Percentiles rank a stretch among this genome's conserved stretches.
Evolutionary conservation across 2,113 vertebrate species (phyloP).

Genomic region (Deroptyus accipitrinus): DNA sequence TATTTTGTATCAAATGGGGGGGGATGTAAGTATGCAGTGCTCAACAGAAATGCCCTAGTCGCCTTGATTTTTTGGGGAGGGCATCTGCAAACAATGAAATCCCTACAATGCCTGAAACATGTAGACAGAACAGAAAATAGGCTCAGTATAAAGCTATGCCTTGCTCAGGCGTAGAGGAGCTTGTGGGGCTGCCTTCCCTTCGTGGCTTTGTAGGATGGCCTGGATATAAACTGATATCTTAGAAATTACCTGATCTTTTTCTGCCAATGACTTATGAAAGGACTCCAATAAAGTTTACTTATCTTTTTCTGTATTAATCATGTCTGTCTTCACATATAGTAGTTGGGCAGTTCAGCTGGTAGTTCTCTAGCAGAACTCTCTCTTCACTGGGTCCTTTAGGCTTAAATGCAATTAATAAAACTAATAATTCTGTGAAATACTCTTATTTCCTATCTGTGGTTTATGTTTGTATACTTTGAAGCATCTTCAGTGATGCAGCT

Average conservation of each 20-base stretch:
- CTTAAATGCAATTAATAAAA: not conserved
- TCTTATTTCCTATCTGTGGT: not conserved
- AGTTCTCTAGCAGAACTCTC: not conserved
- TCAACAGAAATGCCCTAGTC: not conserved
- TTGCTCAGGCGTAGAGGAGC: not conserved
- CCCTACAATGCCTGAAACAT: fast-evolving
- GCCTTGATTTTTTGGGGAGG: not conserved
- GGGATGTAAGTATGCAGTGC: not conserved
- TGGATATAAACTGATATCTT: not conserved
- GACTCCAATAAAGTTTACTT: not conserved
- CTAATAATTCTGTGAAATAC: not conserved
- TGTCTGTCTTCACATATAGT: not conserved
- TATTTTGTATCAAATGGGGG: not conserved
- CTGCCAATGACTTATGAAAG: not conserved
- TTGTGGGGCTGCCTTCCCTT: not conserved
- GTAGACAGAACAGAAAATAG: not conserved
- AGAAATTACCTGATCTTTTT: not conserved
- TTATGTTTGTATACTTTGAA: not conserved
- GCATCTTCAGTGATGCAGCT: not conserved
- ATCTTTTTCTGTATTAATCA: not conserved
- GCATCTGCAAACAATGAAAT: not conserved
- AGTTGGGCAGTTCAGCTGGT: not conserved
- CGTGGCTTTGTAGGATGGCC: not conserved
- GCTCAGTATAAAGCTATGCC: not conserved
- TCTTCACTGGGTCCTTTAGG: not conserved